Evolutionary conservation across 2,888 invertebrate genomes (phyloP), one percentile per base, ranked within the genome.

Genomic region (Empis stercorea): DNA sequence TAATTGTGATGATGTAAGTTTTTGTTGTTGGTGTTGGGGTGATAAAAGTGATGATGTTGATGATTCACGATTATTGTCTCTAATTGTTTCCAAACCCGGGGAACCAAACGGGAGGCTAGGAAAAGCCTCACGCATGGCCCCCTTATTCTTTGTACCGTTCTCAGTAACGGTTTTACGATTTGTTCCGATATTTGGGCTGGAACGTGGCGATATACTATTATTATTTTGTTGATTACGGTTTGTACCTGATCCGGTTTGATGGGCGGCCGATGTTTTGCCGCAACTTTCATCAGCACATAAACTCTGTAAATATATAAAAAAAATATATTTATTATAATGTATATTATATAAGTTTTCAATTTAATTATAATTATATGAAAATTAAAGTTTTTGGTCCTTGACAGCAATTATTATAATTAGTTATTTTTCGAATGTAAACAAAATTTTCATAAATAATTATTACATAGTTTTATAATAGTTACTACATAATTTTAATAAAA

Each of bases 71-170:
- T 50, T 52, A 52, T 49, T 51, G 49, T 51, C 51, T 47, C 48
- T 47, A 30, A 44, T 45, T 48, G 52, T 49, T 40, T 53, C 54
- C 48, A 51, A 50, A 43, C 48, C 51, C 45, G 55, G 55, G 55
- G 56, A 48, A 54, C 56, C 55, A 54, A 53, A 53, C 54, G 56
- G 56, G 52, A 56, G 56, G 55, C 56, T 52, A 43, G 55, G 54
- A 45, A 56, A 56, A 53, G 56, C 56, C 55, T 56, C 56, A 54
- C 56, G 56, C 56, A 56, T 56, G 53, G 55, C 51, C 53, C 53
- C 55, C 53, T 51, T 52, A 46, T 44, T 46, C 49, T 50, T 53
- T 41, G 50, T 44, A 48, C 46, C 51, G 50, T 51, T 54, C 48
- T 52, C 53, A 50, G 49, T 46, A 42, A 49, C 48, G 47, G 51